Conservation (phyloP, 2,113 vertebrate genomes). For the Dromas ardeola region DNA sequence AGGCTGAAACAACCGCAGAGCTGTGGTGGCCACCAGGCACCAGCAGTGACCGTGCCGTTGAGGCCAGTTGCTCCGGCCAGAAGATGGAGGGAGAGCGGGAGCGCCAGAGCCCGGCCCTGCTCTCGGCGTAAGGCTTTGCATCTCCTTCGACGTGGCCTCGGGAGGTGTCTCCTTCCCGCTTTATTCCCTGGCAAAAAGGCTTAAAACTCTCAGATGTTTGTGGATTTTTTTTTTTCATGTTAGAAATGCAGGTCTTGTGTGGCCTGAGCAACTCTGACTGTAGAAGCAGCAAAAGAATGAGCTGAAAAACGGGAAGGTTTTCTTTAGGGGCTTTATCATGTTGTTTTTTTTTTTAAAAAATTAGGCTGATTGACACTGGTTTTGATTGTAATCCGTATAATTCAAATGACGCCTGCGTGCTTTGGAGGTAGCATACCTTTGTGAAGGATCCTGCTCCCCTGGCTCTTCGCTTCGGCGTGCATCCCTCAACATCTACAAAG, state of each 20-base stretch:
- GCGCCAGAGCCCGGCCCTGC: background rate
- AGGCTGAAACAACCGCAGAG: background rate
- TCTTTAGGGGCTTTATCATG: background rate
- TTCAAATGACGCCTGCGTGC: background rate
- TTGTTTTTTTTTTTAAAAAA: background rate
- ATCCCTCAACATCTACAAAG: background rate
- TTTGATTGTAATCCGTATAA: background rate
- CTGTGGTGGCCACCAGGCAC: background rate
- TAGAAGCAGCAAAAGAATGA: background rate
- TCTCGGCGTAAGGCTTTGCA: accelerated
- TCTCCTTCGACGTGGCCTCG: no score
- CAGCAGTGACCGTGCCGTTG: background rate
- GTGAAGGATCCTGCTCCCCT: accelerated
- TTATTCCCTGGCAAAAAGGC: background rate
- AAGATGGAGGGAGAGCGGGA: background rate
- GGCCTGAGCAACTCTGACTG: background rate
- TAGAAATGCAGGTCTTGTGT: background rate
- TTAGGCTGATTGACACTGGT: accelerated
- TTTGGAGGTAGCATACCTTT: background rate
- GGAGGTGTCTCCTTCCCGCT: background rate
- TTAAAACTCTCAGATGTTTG: background rate
- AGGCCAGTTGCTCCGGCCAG: background rate
- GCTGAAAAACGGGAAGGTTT: background rate
- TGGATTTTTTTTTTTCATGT: background rate
- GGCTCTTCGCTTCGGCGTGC: accelerated